Evolutionary conservation across 2,797 vertebrate genomes (phyloP).

Genomic region (Sorex maritimensis): DNA sequence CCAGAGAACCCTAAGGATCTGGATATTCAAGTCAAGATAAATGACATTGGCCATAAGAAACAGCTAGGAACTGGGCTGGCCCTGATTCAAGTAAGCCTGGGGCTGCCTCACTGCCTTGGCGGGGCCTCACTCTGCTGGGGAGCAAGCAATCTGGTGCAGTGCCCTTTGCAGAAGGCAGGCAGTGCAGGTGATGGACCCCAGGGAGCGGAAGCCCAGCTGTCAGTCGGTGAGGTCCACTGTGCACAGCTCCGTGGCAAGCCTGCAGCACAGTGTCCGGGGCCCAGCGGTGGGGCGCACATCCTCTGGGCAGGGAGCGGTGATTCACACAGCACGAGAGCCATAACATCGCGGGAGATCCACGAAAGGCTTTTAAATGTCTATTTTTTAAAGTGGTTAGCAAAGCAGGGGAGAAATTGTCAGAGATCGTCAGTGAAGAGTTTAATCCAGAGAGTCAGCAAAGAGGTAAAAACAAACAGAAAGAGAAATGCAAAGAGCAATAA

Average conservation of each 20-base stretch:
- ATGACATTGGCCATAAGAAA: background rate
- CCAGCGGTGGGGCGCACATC: background rate
- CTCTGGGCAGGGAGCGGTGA: constrained; percentile 58
- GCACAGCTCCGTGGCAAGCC: constrained; percentile 29
- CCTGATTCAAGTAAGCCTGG: background rate
- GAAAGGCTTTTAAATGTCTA: constrained; percentile 78
- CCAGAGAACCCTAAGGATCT: background rate
- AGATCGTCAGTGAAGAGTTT: constrained; percentile 57
- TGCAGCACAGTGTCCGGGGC: background rate
- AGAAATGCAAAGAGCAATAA: constrained; percentile 41
- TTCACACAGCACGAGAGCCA: constrained; percentile 74
- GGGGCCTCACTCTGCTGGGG: background rate
- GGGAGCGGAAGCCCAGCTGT: constrained; percentile 61
- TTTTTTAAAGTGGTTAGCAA: constrained; percentile 82
- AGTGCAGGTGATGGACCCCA: constrained; percentile 21
- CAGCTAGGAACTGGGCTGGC: background rate
- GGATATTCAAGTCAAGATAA: background rate
- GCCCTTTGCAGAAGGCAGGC: constrained; percentile 66
- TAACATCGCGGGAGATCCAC: constrained; percentile 71
- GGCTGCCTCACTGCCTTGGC: background rate
- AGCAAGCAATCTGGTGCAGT: constrained; percentile 51
- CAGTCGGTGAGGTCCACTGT: background rate
- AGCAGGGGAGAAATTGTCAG: constrained; percentile 74
- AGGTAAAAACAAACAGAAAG: constrained; percentile 62
- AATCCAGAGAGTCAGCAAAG: constrained; percentile 67